Base-by-base conservation (phyloP, 2,888 invertebrate species). In the Erpobdella octoculata region DNA sequence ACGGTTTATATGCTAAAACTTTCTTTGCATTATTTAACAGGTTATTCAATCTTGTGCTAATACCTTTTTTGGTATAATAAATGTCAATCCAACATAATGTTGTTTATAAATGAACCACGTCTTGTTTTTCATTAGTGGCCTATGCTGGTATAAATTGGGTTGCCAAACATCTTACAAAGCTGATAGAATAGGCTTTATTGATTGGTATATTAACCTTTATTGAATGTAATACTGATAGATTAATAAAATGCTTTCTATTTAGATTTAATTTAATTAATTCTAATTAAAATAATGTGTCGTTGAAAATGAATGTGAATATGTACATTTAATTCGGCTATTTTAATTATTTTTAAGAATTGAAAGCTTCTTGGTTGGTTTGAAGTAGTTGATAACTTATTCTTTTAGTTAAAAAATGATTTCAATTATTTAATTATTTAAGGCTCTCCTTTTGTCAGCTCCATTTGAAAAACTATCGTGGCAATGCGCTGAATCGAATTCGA, bases 401-500 rank as follows among this genome's bases (percentile, higher is more conserved):
- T 33, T 18, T 9, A 12, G 8, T 35, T 41, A 41, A 15, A n/a
- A 12, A 41, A 41, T 41, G 46, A 41, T 41, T 41, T 12, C 46
- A 41, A 41, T 41, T 12, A 41, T 41, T n/a, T 41, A n/a, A n/a
- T 41, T 41, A n/a, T 15, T 72, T 1, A 74, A 81, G 80, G 78
- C 77, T 33, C 78, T 80, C 35, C 72, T 81, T 65, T 73, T 81
- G 69, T 79, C 93, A 33, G 86, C 94, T 65, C 88, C 90, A 62
- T 94, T 91, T 79, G 91, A 92, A 79, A 91, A 94, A 79, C 84
- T 95, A 76, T 92, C 91, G 21, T 95, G 94, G 93, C 93, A 93
- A 82, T 90, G 90, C 82, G 92, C 92, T 0, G 89, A 92, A 79
- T 90, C 91, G 0, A 90, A 91, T 81, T 85, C 91, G 0, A 90